Evolutionary conservation across 2,797 vertebrate species (phyloP).

Genomic region (Chaenodraco wilsoni): DNA sequence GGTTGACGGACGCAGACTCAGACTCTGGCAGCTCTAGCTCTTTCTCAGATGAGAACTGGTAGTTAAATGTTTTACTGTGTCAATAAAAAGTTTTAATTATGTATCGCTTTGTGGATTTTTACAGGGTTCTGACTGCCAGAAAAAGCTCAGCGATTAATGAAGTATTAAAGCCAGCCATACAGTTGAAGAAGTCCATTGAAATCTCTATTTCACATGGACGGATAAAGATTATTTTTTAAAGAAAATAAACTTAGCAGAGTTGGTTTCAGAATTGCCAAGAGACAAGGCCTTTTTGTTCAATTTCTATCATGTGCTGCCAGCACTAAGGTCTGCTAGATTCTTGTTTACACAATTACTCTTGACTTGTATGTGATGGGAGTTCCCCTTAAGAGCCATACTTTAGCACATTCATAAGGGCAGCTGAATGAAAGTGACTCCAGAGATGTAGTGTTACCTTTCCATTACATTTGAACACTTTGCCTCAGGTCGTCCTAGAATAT

Average conservation of each 20-base stretch:
- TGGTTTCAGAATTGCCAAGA: background rate
- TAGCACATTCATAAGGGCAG: background rate
- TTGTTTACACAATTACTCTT: background rate
- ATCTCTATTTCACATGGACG: background rate
- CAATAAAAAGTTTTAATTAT: constrained; percentile 18
- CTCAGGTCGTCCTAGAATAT: background rate
- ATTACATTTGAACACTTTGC: background rate
- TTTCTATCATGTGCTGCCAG: background rate
- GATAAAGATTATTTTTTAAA: constrained; percentile 1
- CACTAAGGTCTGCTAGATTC: background rate
- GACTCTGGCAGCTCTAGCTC: constrained; percentile 91
- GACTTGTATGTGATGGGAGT: background rate
- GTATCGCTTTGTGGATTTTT: constrained; percentile 25
- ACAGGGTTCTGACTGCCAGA: constrained; percentile 30
- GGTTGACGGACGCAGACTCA: constrained; percentile 87
- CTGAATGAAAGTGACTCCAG: background rate
- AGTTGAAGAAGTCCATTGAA: background rate
- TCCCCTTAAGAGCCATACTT: background rate
- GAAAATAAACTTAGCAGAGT: background rate
- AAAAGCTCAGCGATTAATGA: background rate
- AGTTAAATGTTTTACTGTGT: constrained; percentile 46
- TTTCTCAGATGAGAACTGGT: constrained; percentile 90
- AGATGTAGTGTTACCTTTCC: background rate
- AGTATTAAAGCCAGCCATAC: constrained; percentile 33
- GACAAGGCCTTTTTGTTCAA: background rate